These are phyloP conservation scores for Adrianichthys oophorus DNA, from an alignment of 2,797 vertebrate species.

Conservation along the genomic window DNA sequence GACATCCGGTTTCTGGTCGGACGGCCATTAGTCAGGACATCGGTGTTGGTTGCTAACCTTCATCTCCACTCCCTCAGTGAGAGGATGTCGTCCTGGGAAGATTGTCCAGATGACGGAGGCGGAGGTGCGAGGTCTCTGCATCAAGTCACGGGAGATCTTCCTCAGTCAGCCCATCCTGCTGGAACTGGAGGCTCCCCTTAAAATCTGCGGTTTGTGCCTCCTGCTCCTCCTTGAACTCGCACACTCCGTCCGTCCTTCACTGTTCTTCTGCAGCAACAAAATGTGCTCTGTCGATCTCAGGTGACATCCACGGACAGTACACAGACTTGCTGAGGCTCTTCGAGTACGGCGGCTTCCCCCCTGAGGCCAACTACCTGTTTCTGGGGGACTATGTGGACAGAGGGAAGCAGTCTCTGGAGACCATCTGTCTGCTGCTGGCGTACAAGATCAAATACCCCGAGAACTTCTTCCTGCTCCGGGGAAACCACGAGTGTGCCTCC, in stretches of 20 bases:
- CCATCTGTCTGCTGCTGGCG: slow-evolving; percentile 94
- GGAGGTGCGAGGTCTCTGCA: slow-evolving; percentile 96
- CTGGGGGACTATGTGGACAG: slow-evolving; percentile 95
- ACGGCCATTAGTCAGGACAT: no score
- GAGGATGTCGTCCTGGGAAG: slow-evolving; percentile 98
- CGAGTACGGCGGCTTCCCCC: slow-evolving; percentile 94
- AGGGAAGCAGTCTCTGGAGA: slow-evolving; percentile 96
- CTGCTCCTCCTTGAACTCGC: not conserved
- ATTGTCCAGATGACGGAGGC: slow-evolving; percentile 99
- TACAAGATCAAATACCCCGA: slow-evolving; percentile 99
- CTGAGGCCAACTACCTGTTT: slow-evolving; percentile 96
- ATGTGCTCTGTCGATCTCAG: slow-evolving; percentile 61
- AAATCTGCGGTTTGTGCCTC: slow-evolving; percentile 90
- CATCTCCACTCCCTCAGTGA: slow-evolving; percentile 71
- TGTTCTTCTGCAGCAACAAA: no score
- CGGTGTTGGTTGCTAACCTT: no score
- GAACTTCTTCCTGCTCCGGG: slow-evolving; percentile 95
- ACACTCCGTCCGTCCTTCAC: not conserved
- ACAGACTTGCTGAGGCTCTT: slow-evolving; percentile 93
- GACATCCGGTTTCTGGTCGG: no score
- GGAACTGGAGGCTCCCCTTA: slow-evolving; percentile 96
- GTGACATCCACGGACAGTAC: slow-evolving; percentile 97
- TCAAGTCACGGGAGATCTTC: slow-evolving; percentile 98
- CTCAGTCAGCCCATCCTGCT: slow-evolving; percentile 98
- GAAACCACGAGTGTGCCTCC: slow-evolving; percentile 96